phyloP scores from a whole-genome alignment of 2,113 vertebrate genomes.

The Poeciliopsis prolifica region DNA sequence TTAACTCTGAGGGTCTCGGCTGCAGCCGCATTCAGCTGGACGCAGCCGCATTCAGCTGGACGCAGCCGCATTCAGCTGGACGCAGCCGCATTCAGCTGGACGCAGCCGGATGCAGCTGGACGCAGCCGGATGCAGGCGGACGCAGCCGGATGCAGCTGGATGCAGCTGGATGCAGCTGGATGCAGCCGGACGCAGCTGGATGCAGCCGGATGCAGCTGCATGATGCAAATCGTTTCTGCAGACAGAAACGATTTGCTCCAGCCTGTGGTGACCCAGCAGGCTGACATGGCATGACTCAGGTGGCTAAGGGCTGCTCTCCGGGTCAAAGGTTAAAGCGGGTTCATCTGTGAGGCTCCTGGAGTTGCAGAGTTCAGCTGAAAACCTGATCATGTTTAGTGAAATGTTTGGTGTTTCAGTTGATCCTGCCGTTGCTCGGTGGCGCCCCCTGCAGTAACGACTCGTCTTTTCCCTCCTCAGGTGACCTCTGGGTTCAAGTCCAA shows the following conservation, averaged over 20 bases:
- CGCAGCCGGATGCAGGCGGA: neutral
- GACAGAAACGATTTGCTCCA: too few relatives aligned
- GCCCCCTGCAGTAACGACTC: neutral
- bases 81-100: conserved; percentile 24
- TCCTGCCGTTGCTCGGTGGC: neutral
- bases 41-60: too few relatives aligned
- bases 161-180: too few relatives aligned
- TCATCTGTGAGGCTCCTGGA: neutral
- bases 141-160: too few relatives aligned
- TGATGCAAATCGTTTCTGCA: too few relatives aligned
- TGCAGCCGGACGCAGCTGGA: too few relatives aligned
- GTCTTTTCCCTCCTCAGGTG: conserved; percentile 80
- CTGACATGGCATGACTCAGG: conserved; percentile 2
- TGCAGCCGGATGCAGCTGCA: too few relatives aligned
- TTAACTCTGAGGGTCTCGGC: neutral
- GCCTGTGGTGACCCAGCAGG: conserved; percentile 1
- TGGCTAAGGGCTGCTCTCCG: neutral
- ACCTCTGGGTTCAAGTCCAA: conserved; percentile 96
- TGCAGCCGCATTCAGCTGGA: conserved; percentile 34
- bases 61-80: conserved; percentile 20
- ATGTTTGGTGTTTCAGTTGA: neutral
- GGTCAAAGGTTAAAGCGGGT: neutral
- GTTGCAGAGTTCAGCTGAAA: neutral
- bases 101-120: too few relatives aligned
- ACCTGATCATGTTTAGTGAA: neutral